phyloP scores from a whole-genome alignment of 2,113 vertebrate species.

The Leucosticte australis region DNA sequence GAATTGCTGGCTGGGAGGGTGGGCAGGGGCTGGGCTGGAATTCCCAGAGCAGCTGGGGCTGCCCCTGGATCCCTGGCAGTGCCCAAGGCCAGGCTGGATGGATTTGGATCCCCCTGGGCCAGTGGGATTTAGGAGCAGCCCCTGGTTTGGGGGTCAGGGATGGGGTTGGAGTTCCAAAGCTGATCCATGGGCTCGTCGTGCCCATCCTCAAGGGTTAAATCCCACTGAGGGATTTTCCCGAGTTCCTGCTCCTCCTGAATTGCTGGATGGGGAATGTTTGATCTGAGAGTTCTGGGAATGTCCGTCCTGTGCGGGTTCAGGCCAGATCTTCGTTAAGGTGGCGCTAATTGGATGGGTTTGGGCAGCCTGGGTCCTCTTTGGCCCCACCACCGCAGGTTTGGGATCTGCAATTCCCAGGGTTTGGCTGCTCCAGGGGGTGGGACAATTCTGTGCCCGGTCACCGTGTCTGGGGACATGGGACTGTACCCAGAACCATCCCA shows the following conservation, averaged over 20 bases:
- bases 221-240: fast-evolving
- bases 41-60: background rate
- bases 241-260: background rate
- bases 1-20: background rate
- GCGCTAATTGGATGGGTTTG: fast-evolving
- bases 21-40: background rate
- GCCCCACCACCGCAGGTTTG: fast-evolving
- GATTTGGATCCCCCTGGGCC: background rate
- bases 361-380: fast-evolving
- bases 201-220: background rate
- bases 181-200: fast-evolving
- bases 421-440: fast-evolving
- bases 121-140: background rate
- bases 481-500: background rate
- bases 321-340: fast-evolving
- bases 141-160: background rate
- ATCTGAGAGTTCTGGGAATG: fast-evolving
- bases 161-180: background rate
- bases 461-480: fast-evolving
- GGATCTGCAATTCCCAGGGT: background rate
- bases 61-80: background rate
- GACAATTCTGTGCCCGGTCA: background rate
- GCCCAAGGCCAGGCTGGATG: fast-evolving
- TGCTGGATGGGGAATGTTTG: background rate
- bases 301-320: fast-evolving